phyloP scores from a whole-genome alignment of 2,113 vertebrate genomes.

The Heterocephalus glaber region DNA sequence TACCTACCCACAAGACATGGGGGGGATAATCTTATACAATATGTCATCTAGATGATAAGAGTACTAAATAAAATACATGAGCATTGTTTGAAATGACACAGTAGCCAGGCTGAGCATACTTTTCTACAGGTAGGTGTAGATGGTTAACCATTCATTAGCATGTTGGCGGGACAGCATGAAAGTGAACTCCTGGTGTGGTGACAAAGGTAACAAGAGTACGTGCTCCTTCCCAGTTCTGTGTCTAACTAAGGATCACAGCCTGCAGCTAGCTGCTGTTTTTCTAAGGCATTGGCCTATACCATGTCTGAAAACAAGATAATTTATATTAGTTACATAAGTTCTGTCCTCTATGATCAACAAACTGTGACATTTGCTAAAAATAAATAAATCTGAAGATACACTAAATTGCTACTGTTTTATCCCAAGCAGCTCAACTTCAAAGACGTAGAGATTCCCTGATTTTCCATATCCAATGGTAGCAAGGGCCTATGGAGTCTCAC shows the following conservation, averaged over 20 bases:
- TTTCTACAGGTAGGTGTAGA: background rate
- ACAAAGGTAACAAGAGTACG: background rate
- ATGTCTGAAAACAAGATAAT: conserved; percentile 3
- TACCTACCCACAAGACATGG: background rate
- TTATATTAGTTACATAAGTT: background rate
- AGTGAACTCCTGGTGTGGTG: background rate
- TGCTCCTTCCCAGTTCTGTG: background rate
- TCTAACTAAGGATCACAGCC: background rate
- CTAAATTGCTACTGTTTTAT: background rate
- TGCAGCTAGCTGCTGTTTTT: background rate
- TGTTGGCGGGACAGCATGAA: background rate
- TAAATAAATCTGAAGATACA: background rate
- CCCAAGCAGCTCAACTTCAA: background rate
- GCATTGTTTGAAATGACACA: conserved; percentile 53
- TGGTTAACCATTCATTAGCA: background rate
- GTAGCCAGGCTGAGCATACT: background rate
- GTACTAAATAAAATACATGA: conserved; percentile 59
- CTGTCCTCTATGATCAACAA: background rate
- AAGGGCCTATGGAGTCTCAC: background rate
- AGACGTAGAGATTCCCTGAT: background rate
- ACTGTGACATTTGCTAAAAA: background rate
- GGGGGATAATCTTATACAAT: conserved; percentile 45
- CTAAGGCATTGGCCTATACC: background rate
- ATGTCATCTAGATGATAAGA: conserved; percentile 30
- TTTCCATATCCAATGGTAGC: background rate